These are phyloP conservation scores for Stictonetta naevosa DNA, from an alignment of 2,113 vertebrate species.

Conservation along the genomic window DNA sequence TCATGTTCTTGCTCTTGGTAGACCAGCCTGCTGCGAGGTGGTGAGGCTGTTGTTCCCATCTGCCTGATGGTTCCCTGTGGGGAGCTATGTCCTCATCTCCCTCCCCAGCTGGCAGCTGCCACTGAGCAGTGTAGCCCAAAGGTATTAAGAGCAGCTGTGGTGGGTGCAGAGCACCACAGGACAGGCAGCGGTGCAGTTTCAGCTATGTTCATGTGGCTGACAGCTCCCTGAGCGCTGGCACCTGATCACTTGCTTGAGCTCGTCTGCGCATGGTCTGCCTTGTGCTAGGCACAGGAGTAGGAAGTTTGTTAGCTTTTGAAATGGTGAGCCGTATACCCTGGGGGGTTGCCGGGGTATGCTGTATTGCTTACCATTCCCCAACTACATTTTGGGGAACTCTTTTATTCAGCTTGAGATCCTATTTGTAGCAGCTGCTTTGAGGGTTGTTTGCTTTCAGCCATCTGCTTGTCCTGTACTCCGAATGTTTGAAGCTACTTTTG, in stretches of 20 bases:
- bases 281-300: not conserved
- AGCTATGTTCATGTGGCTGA: not conserved
- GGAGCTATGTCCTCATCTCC: not conserved
- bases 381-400: slow-evolving; percentile 27
- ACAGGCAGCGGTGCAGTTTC: not conserved
- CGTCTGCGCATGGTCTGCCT: not conserved
- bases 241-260: not conserved
- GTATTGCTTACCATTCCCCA: slow-evolving; percentile 24
- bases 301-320: not conserved
- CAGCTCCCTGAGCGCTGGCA: not conserved
- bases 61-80: rapidly evolving
- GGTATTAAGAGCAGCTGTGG: not conserved
- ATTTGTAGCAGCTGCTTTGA: slow-evolving; percentile 57
- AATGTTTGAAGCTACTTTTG: slow-evolving; percentile 15
- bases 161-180: not conserved
- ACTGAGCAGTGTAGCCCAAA: not conserved
- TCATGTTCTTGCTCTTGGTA: not conserved
- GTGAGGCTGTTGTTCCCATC: not conserved
- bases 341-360: slow-evolving; percentile 29
- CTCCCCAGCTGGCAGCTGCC: not conserved
- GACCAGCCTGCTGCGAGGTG: not conserved
- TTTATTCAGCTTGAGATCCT: slow-evolving; percentile 36
- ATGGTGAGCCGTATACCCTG: not conserved
- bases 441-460: slow-evolving; percentile 38
- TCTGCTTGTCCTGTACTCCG: slow-evolving; percentile 47